Conservation (phyloP, 2,113 vertebrate species). For the Lepus americanus region DNA sequence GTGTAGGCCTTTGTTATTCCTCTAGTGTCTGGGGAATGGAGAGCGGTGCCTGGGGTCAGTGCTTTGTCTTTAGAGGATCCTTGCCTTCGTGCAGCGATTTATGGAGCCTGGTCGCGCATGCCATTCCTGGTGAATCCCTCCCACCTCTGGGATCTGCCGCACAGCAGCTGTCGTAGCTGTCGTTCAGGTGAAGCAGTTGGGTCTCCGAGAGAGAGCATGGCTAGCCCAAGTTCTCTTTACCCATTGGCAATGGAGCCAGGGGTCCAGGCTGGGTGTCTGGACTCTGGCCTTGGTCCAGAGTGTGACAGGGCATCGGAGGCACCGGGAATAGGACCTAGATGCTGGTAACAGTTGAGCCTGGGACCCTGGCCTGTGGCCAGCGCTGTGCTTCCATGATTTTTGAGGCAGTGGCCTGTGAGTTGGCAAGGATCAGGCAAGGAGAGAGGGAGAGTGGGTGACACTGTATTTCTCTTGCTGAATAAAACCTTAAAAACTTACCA, state of each 20-base stretch:
- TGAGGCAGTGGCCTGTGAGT: background rate
- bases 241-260: slow-evolving; percentile 1
- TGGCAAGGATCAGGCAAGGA: background rate
- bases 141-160: background rate
- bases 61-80: background rate
- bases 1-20: background rate
- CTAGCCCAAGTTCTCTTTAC: slow-evolving; percentile 14
- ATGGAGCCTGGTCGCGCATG: background rate
- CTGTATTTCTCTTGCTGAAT: no score
- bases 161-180: background rate
- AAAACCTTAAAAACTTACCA: no score
- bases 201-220: slow-evolving; percentile 53
- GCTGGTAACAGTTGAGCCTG: background rate
- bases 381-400: background rate
- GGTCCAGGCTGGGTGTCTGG: background rate
- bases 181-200: background rate
- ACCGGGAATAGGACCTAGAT: background rate
- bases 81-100: slow-evolving; percentile 1
- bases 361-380: background rate
- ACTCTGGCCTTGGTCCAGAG: background rate
- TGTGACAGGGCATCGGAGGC: background rate
- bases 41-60: background rate
- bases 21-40: slow-evolving; percentile 1
- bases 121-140: background rate
- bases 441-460: background rate